phyloP scores from a whole-genome alignment of 1,140 invertebrate genomes.

The Magallana gigas region DNA sequence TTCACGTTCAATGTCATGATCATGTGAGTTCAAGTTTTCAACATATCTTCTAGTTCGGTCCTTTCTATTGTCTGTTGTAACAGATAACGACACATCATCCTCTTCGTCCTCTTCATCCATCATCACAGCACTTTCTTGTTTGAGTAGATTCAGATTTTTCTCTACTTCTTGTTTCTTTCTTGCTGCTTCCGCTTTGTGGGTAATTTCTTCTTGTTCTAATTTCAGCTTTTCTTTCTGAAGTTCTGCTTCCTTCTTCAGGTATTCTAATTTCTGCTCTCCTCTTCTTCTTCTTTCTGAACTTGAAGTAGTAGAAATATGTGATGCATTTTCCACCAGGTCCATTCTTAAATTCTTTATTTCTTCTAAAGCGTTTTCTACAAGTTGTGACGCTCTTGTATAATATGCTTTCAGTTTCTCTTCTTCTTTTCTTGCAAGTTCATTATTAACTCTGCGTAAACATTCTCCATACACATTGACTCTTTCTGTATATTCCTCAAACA shows the following conservation, averaged over 20 bases:
- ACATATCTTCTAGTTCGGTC: too few relatives aligned
- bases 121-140: too few relatives aligned
- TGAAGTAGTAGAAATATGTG: not conserved
- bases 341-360: not conserved
- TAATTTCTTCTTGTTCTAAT: not conserved
- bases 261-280: slow-evolving; percentile 24
- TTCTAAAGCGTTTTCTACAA: not conserved
- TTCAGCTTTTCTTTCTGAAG: slow-evolving; percentile 4
- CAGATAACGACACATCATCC: too few relatives aligned
- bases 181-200: not conserved
- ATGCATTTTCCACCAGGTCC: not conserved
- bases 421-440: too few relatives aligned
- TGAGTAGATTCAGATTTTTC: not conserved
- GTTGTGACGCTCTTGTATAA: not conserved
- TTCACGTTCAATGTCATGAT: not conserved
- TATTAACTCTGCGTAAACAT: too few relatives aligned
- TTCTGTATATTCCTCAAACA: too few relatives aligned
- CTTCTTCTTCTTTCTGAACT: not conserved
- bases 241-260: not conserved
- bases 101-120: too few relatives aligned
- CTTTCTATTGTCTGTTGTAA: too few relatives aligned
- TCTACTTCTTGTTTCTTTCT: slow-evolving; percentile 5
- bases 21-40: not conserved
- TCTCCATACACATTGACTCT: too few relatives aligned
- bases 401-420: too few relatives aligned